Percentiles rank a stretch among this genome's conserved stretches.
phyloP scores from a whole-genome alignment of 2,888 invertebrate species.

The Trimorus sp. region DNA sequence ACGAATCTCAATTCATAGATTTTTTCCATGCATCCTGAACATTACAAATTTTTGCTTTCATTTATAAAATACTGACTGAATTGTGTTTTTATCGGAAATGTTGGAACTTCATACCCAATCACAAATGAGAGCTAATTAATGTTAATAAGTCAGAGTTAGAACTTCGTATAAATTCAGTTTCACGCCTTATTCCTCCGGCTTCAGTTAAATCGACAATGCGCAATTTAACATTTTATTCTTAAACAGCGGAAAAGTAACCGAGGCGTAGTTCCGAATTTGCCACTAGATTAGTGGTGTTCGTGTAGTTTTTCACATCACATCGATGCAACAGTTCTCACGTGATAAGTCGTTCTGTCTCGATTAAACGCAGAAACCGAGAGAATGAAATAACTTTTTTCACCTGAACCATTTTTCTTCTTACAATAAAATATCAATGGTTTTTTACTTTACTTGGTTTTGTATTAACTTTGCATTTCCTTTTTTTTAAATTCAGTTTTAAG shows the following conservation, averaged over 20 bases:
- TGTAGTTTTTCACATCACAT: constrained; percentile 40
- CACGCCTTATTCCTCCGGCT: constrained; percentile 14
- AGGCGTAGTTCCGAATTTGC: constrained; percentile 46
- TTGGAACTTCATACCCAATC: not conserved
- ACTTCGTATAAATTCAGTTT: not conserved
- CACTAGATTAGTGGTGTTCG: constrained; percentile 49
- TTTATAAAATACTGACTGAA: not conserved
- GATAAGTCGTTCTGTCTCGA: constrained; percentile 24
- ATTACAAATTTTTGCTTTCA: too few relatives aligned
- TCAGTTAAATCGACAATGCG: constrained; percentile 17
- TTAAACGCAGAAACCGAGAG: constrained; percentile 11
- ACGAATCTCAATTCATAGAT: too few relatives aligned
- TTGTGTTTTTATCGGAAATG: not conserved
- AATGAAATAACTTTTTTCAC: not conserved
- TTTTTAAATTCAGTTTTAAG: too few relatives aligned
- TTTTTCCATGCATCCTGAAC: too few relatives aligned
- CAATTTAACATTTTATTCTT: constrained; percentile 33
- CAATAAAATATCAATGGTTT: too few relatives aligned
- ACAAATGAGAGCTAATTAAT: not conserved
- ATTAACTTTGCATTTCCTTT: too few relatives aligned
- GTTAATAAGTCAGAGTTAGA: not conserved
- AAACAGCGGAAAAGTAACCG: constrained; percentile 35
- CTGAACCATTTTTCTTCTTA: too few relatives aligned
- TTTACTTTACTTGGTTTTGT: too few relatives aligned
- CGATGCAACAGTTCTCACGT: constrained; percentile 36